phyloP scores from a whole-genome alignment of 2,113 vertebrate species.

The Phrynosoma platyrhinos region DNA sequence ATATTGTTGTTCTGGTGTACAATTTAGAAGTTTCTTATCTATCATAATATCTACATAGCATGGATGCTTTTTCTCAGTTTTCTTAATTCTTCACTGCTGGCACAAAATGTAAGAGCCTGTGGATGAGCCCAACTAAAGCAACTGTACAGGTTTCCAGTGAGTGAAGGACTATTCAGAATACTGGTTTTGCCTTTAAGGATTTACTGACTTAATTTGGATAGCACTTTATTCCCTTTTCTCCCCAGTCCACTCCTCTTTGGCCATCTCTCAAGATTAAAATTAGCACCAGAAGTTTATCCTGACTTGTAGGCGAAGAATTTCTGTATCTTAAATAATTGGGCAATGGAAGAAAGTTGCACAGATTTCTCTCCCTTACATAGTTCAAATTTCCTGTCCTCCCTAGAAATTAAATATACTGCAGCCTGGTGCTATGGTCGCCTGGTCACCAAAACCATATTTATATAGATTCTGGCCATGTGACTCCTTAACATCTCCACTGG shows the following conservation, averaged over 20 bases:
- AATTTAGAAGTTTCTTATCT: background rate
- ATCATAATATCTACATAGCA: background rate
- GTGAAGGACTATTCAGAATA: background rate
- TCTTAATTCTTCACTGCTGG: background rate
- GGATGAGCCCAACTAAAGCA: background rate
- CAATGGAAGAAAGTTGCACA: background rate
- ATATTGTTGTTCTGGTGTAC: background rate
- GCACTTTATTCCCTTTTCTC: background rate
- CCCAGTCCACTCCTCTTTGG: background rate
- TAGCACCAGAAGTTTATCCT: too few species aligned
- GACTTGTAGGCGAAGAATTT: background rate
- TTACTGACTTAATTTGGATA: background rate
- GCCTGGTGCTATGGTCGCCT: background rate
- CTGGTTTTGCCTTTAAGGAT: background rate
- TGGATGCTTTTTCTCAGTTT: background rate
- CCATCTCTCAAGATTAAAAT: too few species aligned
- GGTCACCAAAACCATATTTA: background rate
- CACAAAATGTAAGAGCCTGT: background rate
- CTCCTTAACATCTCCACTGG: background rate
- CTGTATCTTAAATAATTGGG: background rate
- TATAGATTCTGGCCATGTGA: background rate
- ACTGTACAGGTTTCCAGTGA: background rate
- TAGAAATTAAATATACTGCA: background rate
- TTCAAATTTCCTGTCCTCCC: background rate
- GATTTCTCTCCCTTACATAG: background rate